Evolutionary conservation across 2,797 vertebrate genomes (phyloP).

Genomic region (Spinus pinus): DNA sequence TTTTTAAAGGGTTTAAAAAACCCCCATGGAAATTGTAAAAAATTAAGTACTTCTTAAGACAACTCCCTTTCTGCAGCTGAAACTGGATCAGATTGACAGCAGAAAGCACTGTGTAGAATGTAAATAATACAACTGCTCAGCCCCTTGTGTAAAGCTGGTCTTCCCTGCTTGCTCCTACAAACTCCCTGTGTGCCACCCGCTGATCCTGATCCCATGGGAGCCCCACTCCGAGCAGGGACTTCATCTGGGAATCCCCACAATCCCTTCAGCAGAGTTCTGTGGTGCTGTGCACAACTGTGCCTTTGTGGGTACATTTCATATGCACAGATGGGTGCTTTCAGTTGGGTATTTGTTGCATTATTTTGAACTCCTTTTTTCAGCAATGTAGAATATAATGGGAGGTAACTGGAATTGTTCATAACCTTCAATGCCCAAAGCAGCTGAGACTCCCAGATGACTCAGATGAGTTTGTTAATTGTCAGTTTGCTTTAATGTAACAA

Average conservation of each 20-base stretch:
- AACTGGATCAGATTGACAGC: background rate
- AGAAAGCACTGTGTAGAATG: background rate
- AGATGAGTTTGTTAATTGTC: conserved; percentile 28
- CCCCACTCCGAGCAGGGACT: background rate
- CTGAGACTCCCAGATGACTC: background rate
- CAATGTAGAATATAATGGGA: background rate
- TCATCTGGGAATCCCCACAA: background rate
- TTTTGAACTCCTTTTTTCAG: background rate
- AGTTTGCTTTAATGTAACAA: conserved; percentile 7
- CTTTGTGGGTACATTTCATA: background rate
- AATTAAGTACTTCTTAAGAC: background rate
- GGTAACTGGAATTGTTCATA: background rate
- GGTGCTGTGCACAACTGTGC: background rate
- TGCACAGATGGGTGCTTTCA: background rate
- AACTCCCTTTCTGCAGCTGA: background rate
- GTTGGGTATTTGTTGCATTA: background rate
- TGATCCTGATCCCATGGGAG: background rate
- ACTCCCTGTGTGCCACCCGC: background rate
- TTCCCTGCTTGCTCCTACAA: background rate
- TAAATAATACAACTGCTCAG: background rate
- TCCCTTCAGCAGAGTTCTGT: background rate
- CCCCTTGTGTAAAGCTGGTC: background rate
- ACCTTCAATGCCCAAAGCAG: background rate
- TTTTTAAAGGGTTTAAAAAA: background rate
- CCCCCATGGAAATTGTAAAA: background rate